A percentile compares a stretch with the other conserved stretches of the same genome.
These are phyloP conservation scores for Drosophila guanche DNA, from an alignment of 1,140 invertebrate species.

Conservation along the genomic window DNA sequence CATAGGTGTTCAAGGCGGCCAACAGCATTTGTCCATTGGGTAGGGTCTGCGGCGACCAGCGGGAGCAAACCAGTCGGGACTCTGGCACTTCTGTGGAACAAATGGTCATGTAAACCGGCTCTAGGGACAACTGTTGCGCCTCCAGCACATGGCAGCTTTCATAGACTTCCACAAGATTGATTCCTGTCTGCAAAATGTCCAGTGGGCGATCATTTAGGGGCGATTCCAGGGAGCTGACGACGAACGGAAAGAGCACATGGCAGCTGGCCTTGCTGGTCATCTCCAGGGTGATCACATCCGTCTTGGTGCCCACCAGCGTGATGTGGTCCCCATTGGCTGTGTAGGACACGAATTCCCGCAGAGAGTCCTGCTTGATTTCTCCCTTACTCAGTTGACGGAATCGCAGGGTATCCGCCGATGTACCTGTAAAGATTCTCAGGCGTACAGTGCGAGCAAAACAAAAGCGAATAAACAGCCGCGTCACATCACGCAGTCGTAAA, in stretches of 20 bases:
- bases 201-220: constrained; percentile 24
- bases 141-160: constrained; percentile 54
- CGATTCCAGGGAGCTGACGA: constrained; percentile 3
- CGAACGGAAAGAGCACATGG: constrained; percentile 43
- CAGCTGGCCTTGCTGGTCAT: constrained; percentile 27
- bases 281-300: constrained; percentile 53
- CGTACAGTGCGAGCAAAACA: constrained; percentile 63
- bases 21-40: constrained; percentile 41
- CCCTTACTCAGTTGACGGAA: constrained; percentile 35
- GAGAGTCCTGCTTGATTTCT: constrained; percentile 42
- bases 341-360: constrained; percentile 46
- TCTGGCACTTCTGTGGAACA: constrained; percentile 38
- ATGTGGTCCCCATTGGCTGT: constrained; percentile 28
- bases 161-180: constrained; percentile 49
- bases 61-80: constrained; percentile 25
- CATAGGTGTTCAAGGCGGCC: constrained; percentile 42
- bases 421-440: constrained; percentile 1
- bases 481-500: neutral
- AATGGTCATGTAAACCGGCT: constrained; percentile 43
- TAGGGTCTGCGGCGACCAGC: constrained; percentile 20
- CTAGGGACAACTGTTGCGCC: constrained; percentile 44
- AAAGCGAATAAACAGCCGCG: constrained; percentile 17
- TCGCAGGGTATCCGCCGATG: constrained; percentile 1
- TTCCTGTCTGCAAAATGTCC: constrained; percentile 22
- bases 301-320: constrained; percentile 46